phyloP scores from a whole-genome alignment of 35 echinoderm and acorn worm species.

The Apostichopus japonicus region DNA sequence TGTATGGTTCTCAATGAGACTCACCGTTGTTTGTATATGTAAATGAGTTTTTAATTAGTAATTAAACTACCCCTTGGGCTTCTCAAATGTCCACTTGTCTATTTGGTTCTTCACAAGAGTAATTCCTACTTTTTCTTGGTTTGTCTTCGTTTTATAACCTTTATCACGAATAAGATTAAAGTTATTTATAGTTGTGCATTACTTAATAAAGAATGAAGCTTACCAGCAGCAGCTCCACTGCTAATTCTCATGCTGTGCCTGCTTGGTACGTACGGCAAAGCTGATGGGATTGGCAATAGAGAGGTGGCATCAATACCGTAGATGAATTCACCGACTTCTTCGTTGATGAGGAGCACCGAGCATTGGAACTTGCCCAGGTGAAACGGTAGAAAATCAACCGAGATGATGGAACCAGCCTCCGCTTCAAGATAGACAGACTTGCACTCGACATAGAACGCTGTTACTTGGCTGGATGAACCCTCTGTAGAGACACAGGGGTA shows the following conservation, averaged over 20 bases:
- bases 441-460: constrained; percentile 71
- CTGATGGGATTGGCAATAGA: constrained; percentile 67
- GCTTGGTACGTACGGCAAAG: constrained; percentile 72
- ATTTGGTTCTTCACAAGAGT: too few species aligned
- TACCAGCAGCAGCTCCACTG: constrained; percentile 93
- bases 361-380: constrained; percentile 86
- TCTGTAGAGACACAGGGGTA: constrained; percentile 40
- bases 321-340: constrained; percentile 82
- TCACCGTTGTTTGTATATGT: too few species aligned
- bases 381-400: constrained; percentile 93
- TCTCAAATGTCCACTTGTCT: too few species aligned
- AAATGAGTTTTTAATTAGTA: too few species aligned
- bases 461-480: constrained; percentile 56
- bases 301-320: constrained; percentile 87
- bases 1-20: too few species aligned
- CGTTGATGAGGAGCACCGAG: constrained; percentile 94
- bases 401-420: constrained; percentile 57
- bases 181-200: too few species aligned
- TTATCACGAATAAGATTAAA: too few species aligned
- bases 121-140: too few species aligned
- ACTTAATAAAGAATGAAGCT: not conserved
- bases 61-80: too few species aligned
- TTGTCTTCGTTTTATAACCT: too few species aligned
- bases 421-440: constrained; percentile 73
- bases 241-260: constrained; percentile 89